These are phyloP conservation scores for Drosophila kambysellisi DNA, from an alignment of 2,888 invertebrate species.

Conservation along the genomic window DNA sequence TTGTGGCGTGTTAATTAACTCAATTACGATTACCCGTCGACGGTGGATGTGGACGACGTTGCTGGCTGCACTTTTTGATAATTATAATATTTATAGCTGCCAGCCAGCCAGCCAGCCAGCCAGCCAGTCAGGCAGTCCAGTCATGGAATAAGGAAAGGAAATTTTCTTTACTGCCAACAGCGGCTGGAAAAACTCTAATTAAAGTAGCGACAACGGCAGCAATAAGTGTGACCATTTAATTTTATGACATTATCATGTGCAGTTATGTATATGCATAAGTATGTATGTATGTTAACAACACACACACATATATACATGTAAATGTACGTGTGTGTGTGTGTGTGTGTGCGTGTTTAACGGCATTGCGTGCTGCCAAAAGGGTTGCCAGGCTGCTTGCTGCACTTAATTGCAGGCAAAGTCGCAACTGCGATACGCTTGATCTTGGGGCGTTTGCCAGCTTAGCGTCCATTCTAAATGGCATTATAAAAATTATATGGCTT, in stretches of 20 bases:
- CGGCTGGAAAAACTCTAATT: constrained; percentile 76
- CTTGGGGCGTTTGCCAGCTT: constrained; percentile 55
- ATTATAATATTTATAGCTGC: constrained; percentile 79
- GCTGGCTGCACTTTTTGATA: constrained; percentile 77
- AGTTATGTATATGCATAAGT: constrained; percentile 52
- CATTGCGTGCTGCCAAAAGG: constrained; percentile 58
- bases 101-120: constrained; percentile 38
- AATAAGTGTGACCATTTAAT: constrained; percentile 80
- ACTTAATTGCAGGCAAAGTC: constrained; percentile 58
- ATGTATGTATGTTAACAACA: constrained; percentile 1
- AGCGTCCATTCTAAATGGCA: constrained; percentile 55
- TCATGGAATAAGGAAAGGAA: constrained; percentile 51
- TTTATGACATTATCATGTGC: constrained; percentile 80
- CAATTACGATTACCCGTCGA: constrained; percentile 75
- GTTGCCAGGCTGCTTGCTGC: constrained; percentile 50
- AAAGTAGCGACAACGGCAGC: constrained; percentile 60
- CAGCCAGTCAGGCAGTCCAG: constrained; percentile 3
- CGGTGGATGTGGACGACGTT: constrained; percentile 38
- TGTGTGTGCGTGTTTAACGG: constrained; percentile 38
- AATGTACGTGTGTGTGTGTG: constrained; percentile 28
- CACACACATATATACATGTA: background rate
- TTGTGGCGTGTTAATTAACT: constrained; percentile 81
- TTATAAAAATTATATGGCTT: constrained; percentile 48
- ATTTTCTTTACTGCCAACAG: constrained; percentile 54
- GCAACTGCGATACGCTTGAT: constrained; percentile 50